Conservation (phyloP, 1,140 invertebrate genomes). For the Neuroterus valhalla region DNA sequence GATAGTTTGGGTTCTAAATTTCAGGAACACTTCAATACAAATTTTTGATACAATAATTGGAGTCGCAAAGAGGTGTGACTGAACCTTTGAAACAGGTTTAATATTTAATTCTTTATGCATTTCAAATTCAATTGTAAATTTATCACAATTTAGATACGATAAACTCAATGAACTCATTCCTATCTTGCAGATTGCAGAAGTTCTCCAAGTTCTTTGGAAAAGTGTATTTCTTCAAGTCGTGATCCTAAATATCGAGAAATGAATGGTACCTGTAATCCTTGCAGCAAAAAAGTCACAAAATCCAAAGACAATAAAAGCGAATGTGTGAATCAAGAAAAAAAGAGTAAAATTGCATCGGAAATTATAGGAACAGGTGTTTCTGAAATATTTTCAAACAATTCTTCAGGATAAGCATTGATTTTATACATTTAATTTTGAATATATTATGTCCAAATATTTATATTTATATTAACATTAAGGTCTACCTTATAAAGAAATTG, state of each 20-base stretch:
- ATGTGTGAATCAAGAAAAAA: not conserved
- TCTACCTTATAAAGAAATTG: conserved; percentile 66
- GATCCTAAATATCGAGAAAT: conserved; percentile 1
- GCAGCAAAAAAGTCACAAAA: not conserved
- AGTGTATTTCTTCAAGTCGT: not conserved
- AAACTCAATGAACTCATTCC: not conserved
- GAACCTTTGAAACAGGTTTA: conserved; percentile 33
- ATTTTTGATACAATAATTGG: conserved; percentile 50
- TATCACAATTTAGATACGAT: no score
- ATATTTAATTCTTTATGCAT: not conserved
- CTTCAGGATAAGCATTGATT: no score
- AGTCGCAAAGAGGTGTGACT: conserved; percentile 55
- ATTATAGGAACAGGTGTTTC: conserved; percentile 49
- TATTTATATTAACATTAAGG: not conserved
- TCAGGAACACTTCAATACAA: conserved; percentile 12
- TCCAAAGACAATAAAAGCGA: not conserved
- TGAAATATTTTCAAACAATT: no score
- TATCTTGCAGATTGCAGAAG: not conserved
- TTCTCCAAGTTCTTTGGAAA: not conserved
- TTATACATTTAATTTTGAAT: no score
- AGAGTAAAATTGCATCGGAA: conserved; percentile 52
- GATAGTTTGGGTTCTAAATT: conserved; percentile 28
- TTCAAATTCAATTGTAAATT: no score
- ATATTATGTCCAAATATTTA: not conserved
- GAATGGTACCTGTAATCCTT: not conserved